Evolutionary conservation across 2,888 invertebrate genomes (phyloP).

Genomic region (Leptothorax acervorum): DNA sequence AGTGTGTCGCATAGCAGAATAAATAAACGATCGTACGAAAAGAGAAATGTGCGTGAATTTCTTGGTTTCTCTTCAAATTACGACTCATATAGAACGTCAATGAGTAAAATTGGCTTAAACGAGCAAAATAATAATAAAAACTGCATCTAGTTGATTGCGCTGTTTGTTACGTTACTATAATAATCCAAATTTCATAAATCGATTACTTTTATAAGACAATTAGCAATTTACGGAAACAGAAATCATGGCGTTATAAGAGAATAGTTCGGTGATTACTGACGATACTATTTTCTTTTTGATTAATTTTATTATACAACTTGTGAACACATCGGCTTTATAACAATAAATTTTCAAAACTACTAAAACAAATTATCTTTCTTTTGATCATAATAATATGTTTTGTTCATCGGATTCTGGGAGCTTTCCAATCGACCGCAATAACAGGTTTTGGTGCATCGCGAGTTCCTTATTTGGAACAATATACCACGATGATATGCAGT

Average conservation of each 20-base stretch:
- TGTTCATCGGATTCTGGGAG: not conserved
- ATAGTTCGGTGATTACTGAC: no score
- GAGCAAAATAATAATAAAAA: not conserved
- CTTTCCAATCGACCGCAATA: slow-evolving; percentile 34
- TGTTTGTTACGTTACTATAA: not conserved
- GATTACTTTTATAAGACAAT: not conserved
- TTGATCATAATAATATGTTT: slow-evolving; percentile 21
- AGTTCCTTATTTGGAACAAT: slow-evolving; percentile 36
- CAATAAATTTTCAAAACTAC: not conserved
- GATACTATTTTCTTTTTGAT: not conserved
- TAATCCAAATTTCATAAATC: not conserved
- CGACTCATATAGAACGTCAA: not conserved
- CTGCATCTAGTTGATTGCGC: not conserved
- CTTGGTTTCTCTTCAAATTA: not conserved
- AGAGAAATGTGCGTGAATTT: slow-evolving; percentile 18
- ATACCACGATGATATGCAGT: not conserved
- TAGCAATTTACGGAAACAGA: not conserved
- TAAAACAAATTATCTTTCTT: slow-evolving; percentile 13
- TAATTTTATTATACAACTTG: not conserved
- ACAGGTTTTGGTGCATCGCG: slow-evolving; percentile 14
- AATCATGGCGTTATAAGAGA: not conserved
- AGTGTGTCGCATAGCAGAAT: slow-evolving; percentile 9
- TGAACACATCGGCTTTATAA: not conserved
- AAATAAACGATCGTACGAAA: slow-evolving; percentile 12
- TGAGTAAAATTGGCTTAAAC: not conserved